A percentile compares a stretch with the other conserved stretches of the same genome.
These are phyloP conservation scores for Enteromius afrohamiltoni DNA, from an alignment of 2,797 vertebrate genomes.

Conservation along the genomic window DNA sequence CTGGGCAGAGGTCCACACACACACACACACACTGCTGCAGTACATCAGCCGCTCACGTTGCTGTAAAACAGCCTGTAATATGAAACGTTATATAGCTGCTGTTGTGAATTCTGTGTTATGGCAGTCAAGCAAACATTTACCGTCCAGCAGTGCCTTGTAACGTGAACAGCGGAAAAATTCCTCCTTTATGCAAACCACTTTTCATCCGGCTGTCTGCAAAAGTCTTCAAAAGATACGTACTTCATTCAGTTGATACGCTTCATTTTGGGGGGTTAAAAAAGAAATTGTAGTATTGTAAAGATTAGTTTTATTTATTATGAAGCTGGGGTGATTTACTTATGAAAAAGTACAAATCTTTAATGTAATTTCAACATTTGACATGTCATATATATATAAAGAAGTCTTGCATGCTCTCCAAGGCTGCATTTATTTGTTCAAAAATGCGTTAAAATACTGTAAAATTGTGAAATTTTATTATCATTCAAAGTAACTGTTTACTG, in stretches of 20 bases:
- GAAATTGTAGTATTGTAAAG: too few species aligned
- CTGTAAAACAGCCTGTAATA: conserved; percentile 44
- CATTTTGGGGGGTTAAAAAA: not conserved
- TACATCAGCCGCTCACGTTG: not conserved
- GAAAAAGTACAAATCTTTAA: not conserved
- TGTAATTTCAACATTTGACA: not conserved
- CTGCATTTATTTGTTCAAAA: not conserved
- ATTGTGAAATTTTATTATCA: not conserved
- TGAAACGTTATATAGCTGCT: conserved; percentile 12
- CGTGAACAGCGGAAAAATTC: conserved; percentile 29
- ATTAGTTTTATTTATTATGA: not conserved
- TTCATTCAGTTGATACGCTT: not conserved
- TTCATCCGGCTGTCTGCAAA: conserved; percentile 7
- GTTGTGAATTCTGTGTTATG: conserved; percentile 32
- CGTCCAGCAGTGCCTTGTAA: conserved; percentile 21
- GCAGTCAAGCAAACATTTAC: conserved; percentile 30
- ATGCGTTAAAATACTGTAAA: not conserved
- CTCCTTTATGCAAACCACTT: conserved; percentile 4
- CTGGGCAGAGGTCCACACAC: conserved; percentile 36
- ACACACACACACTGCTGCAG: conserved; percentile 5
- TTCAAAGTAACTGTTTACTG: not conserved
- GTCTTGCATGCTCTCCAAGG: not conserved
- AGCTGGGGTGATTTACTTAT: not conserved
- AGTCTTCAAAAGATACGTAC: not conserved
- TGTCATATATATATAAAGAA: too few species aligned